These are phyloP conservation scores for Drosophila siamana DNA, from an alignment of 2,888 invertebrate species.

Conservation along the genomic window DNA sequence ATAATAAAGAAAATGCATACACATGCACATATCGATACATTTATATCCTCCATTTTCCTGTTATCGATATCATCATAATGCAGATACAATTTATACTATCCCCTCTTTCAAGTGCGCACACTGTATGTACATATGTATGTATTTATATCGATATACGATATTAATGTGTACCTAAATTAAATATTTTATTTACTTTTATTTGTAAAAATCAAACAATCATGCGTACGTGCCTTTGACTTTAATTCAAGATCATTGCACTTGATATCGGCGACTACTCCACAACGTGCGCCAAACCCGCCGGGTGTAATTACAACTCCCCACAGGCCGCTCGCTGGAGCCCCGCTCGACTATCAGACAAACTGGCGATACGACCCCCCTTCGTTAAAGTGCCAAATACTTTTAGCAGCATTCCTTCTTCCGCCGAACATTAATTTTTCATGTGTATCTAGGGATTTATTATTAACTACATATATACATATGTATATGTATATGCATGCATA, in stretches of 20 bases:
- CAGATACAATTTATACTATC: too few relatives aligned
- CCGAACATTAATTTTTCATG: conserved; percentile 24
- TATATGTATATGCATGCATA: neutral
- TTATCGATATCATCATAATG: neutral
- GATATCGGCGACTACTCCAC: neutral
- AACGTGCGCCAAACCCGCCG: neutral
- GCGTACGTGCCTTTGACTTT: neutral
- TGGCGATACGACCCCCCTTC: conserved; percentile 12
- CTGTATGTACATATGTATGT: neutral
- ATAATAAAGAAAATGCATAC: neutral
- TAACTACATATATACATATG: conserved; percentile 18
- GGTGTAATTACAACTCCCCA: neutral
- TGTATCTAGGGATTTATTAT: conserved; percentile 42
- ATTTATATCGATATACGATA: neutral
- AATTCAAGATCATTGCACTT: conserved; percentile 24
- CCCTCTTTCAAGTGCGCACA: neutral
- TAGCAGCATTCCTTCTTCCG: conserved; percentile 6
- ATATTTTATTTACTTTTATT: too few relatives aligned
- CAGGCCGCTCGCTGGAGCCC: neutral
- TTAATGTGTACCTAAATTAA: neutral
- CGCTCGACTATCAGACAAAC: conserved; percentile 10
- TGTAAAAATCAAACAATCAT: too few relatives aligned
- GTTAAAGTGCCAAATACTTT: neutral
- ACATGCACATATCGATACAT: neutral
- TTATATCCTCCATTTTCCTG: neutral